These are phyloP conservation scores for Sternotherus odoratus DNA, from an alignment of 2,797 vertebrate species.

Conservation along the genomic window DNA sequence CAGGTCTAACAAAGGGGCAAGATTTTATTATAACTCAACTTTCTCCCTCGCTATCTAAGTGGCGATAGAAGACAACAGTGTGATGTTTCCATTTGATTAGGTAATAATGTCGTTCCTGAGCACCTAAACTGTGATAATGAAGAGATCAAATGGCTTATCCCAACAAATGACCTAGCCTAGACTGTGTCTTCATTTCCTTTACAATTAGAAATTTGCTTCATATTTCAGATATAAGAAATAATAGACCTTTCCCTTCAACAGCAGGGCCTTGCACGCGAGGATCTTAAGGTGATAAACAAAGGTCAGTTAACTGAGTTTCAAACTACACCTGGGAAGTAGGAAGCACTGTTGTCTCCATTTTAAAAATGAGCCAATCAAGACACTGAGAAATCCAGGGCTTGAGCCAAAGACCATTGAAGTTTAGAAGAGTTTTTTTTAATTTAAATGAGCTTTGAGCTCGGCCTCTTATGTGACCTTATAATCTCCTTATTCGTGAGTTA, in stretches of 20 bases:
- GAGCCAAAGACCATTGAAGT: neutral
- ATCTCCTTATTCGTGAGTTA: neutral
- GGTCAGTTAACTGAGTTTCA: neutral
- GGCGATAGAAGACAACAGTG: neutral
- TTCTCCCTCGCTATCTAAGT: conserved; percentile 14
- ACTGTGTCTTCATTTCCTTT: conserved; percentile 3
- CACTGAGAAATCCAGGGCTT: neutral
- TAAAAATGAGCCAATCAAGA: neutral
- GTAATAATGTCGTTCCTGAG: neutral
- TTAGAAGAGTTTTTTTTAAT: neutral
- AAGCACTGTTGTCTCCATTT: neutral
- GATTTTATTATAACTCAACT: neutral
- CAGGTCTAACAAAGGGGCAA: neutral
- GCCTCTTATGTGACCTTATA: neutral
- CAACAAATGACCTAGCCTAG: neutral
- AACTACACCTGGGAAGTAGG: neutral
- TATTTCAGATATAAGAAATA: neutral
- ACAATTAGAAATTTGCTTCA: neutral
- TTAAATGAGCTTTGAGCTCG: neutral
- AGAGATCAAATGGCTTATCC: neutral
- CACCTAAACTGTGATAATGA: conserved; percentile 5
- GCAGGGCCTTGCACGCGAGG: neutral
- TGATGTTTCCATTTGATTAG: neutral
- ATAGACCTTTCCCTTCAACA: neutral
- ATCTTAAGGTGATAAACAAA: neutral